A percentile compares a stretch with the other conserved stretches of the same genome.
Conservation (phyloP, 2,797 vertebrate species). For the Tapirus indicus region DNA sequence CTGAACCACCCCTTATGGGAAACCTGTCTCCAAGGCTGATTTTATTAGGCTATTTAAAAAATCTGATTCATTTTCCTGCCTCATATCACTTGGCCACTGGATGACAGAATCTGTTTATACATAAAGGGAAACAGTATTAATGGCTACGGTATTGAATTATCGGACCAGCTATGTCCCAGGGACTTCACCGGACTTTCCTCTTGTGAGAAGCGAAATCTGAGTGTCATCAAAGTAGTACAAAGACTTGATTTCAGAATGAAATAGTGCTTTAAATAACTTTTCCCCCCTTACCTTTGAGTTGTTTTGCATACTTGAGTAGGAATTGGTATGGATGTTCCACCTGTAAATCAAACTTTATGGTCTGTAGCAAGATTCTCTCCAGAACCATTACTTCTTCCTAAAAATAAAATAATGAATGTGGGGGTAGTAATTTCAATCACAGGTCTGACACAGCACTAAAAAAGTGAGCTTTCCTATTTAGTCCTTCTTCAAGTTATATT, state of each 20-base stretch:
- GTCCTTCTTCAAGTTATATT: not conserved
- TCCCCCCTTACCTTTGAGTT: conserved; percentile 94
- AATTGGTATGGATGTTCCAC: conserved; percentile 99
- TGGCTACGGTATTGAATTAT: not conserved
- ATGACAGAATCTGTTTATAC: conserved; percentile 39
- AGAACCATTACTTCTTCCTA: conserved; percentile 99
- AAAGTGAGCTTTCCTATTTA: not conserved
- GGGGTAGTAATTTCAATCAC: not conserved
- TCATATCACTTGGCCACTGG: conserved; percentile 46
- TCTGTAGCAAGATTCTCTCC: conserved; percentile 97
- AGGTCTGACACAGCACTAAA: not conserved
- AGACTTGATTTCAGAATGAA: not conserved
- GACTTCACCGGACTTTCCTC: not conserved
- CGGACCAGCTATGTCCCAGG: fast-evolving
- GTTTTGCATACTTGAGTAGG: conserved; percentile 97
- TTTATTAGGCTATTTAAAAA: conserved; percentile 66
- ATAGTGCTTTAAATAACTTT: not conserved
- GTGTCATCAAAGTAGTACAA: not conserved
- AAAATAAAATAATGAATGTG: conserved; percentile 8
- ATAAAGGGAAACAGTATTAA: not conserved
- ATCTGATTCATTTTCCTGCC: conserved; percentile 71
- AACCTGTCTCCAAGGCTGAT: conserved; percentile 1
- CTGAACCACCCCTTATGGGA: not conserved
- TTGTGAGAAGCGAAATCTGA: not conserved
- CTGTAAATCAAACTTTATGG: conserved; percentile 99